Evolutionary conservation across 1,140 invertebrate genomes (phyloP), one percentile per base, ranked within the genome.

Genomic region (Pemphigus obesinymphae): DNA sequence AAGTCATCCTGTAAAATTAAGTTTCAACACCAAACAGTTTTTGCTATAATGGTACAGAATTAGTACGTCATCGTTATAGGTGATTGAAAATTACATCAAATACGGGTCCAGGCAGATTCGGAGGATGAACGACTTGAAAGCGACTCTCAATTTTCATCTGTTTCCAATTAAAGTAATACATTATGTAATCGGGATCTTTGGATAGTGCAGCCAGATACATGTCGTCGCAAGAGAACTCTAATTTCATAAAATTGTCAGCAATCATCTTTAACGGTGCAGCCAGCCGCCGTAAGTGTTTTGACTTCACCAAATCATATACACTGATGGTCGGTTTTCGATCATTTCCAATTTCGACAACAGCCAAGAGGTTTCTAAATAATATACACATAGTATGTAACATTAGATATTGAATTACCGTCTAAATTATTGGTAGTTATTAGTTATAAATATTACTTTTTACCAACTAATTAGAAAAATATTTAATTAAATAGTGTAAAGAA

Each of bases 121-220:
- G 82, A 17, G 82, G 86, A 86, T 90, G 92, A 84, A 91, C 89
- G 61, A 92, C 89, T 87, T 93, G 93, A 2, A 90, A 89, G 73
- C 90, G 90, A 73, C 92, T 93, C 85, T 95, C 92, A 1, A 96
- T 88, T 87, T 93, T 94, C 1, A 92, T 92, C 86, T 93, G 95
- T 84, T 95, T 94, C 91, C 93, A 94, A 85, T 92, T 92, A 86
- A 93, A 97, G 85, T 91, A 92, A 72, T 94, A 89, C 86, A 96
- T 89, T 23, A 89, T 91, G 89, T 92, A 95, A 85, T 96, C 94
- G 0, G 93, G 92, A 83, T 92, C 90, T 8, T 92, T 93, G 1
- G 92, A 92, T 45, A 96, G 90, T 0, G 92, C 92, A 29, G 93
- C 91, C 17, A 97, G 86, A 85, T 92, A 92, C 86, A 93, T 93